Evolutionary conservation across 2,888 invertebrate genomes (phyloP).

Genomic region (Lydus trimaculatus): DNA sequence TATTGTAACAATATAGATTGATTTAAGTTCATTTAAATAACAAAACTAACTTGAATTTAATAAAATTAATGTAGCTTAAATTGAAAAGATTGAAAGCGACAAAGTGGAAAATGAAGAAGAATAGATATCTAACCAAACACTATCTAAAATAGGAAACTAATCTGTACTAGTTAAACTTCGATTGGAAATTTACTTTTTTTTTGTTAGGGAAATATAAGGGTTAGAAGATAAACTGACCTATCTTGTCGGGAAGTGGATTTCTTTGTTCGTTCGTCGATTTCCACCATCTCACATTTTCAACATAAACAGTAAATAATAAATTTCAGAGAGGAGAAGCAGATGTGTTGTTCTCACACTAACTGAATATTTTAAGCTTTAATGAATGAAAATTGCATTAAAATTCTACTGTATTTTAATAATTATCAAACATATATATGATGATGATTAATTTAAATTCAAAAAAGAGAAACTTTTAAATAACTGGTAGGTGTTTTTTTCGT

Average conservation of each 20-base stretch:
- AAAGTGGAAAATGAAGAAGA: constrained; percentile 3
- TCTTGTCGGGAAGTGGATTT: neutral
- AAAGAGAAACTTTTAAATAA: neutral
- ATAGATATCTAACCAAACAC: neutral
- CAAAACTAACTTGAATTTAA: neutral
- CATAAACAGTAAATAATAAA: neutral
- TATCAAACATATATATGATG: too few relatives aligned
- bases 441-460: neutral
- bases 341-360: neutral
- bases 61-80: neutral
- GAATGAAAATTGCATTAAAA: neutral
- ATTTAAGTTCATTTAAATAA: neutral
- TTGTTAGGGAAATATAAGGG: neutral
- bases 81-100: neutral
- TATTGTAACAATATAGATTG: neutral
- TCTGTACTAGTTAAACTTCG: neutral
- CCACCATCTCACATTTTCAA: neutral
- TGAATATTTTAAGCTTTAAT: neutral
- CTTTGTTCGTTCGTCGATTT: neutral
- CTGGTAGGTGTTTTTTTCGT: neutral
- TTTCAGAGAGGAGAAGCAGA: neutral
- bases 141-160: neutral
- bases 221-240: neutral
- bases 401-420: neutral
- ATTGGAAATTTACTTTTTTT: neutral